Percentiles rank a stretch among this genome's conserved stretches.
These are phyloP conservation scores for Apodemus sylvaticus DNA, from an alignment of 2,113 vertebrate species.

Conservation along the genomic window DNA sequence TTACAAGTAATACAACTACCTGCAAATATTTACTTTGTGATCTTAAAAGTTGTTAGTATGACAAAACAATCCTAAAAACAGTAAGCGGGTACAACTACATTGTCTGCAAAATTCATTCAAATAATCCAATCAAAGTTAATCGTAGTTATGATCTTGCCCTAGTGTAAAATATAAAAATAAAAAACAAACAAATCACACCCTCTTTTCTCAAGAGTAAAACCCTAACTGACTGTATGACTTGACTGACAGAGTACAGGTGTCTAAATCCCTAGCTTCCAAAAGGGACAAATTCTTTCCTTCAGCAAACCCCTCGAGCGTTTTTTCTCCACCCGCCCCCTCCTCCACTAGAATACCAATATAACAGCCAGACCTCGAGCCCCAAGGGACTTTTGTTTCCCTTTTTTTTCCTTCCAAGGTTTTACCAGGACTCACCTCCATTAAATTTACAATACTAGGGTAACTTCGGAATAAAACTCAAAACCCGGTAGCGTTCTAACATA, in stretches of 20 bases:
- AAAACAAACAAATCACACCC: too few relatives aligned
- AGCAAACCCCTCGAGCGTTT: background rate
- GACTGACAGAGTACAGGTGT: background rate
- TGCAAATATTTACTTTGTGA: background rate
- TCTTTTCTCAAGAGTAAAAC: constrained; percentile 3
- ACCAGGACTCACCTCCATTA: background rate
- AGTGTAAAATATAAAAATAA: background rate
- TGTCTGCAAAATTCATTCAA: background rate
- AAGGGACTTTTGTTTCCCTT: constrained; percentile 12
- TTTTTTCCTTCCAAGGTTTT: background rate
- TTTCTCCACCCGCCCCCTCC: background rate
- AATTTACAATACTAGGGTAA: background rate
- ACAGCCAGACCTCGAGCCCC: background rate
- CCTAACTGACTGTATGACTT: background rate
- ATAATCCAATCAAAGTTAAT: constrained; percentile 37
- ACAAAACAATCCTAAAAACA: constrained; percentile 12
- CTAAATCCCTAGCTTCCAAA: background rate
- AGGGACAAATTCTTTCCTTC: background rate
- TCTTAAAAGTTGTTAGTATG: background rate
- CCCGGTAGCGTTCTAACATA: background rate
- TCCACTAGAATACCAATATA: constrained; percentile 23
- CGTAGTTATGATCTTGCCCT: background rate
- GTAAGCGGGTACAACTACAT: background rate
- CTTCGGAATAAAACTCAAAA: background rate
- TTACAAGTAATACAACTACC: background rate